A percentile compares a stretch with the other conserved stretches of the same genome.
These are phyloP conservation scores for Caranx ignobilis DNA, from an alignment of 2,113 vertebrate species.

Conservation along the genomic window DNA sequence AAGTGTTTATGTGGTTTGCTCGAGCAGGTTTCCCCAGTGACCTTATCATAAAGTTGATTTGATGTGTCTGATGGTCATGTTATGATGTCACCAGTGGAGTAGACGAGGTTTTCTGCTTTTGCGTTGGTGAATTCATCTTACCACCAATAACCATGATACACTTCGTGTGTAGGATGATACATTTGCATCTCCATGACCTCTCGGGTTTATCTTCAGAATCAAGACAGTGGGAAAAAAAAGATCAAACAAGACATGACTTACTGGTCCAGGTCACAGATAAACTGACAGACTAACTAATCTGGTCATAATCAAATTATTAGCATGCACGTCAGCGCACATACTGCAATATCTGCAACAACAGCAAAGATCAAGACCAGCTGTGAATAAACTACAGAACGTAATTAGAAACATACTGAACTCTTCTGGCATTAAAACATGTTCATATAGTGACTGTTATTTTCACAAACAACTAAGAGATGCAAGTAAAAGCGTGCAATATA, in stretches of 20 bases:
- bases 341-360: constrained; percentile 7
- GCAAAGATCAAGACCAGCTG: not conserved
- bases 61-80: constrained; percentile 30
- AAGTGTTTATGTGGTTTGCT: constrained; percentile 51
- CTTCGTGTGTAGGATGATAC: constrained; percentile 23
- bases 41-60: constrained; percentile 52
- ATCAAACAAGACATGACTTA: constrained; percentile 2
- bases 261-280: constrained; percentile 4
- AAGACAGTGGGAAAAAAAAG: constrained; percentile 17
- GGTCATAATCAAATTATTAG: constrained; percentile 30
- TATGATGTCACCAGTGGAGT: not conserved
- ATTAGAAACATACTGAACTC: constrained; percentile 24
- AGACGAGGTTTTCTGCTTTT: not conserved
- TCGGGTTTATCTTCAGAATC: constrained; percentile 11
- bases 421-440: not conserved
- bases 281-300: constrained; percentile 3
- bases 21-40: constrained; percentile 47
- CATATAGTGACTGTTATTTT: not conserved
- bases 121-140: constrained; percentile 14
- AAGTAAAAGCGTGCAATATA: not conserved
- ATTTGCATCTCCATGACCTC: constrained; percentile 54
- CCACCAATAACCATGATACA: not conserved
- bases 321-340: not conserved
- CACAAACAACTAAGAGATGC: not conserved
- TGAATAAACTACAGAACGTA: not conserved